Conservation (phyloP, 1,140 invertebrate species). For the Reticulitermes speratus region DNA sequence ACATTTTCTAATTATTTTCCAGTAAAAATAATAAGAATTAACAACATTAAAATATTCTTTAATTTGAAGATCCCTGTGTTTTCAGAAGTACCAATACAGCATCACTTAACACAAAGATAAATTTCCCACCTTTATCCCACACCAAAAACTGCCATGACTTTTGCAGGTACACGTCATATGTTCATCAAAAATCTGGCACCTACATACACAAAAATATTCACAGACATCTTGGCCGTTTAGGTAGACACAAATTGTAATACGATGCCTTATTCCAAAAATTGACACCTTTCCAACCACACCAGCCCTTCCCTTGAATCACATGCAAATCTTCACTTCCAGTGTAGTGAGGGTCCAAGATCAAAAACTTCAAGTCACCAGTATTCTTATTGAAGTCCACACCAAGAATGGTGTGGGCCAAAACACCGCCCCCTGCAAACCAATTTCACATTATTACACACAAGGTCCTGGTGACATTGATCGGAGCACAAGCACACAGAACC, state of each 20-base stretch:
- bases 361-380: constrained; percentile 77
- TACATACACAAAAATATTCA: constrained; percentile 40
- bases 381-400: constrained; percentile 85
- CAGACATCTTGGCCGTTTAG: constrained; percentile 63
- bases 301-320: constrained; percentile 76
- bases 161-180: background rate
- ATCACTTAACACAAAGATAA: background rate
- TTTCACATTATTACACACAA: constrained; percentile 13
- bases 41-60: background rate
- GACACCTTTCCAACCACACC: constrained; percentile 90
- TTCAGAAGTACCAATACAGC: background rate
- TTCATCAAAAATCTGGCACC: background rate
- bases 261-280: constrained; percentile 90
- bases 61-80: background rate
- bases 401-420: constrained; percentile 95
- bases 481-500: too few species aligned
- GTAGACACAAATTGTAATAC: constrained; percentile 95
- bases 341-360: constrained; percentile 98
- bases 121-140: background rate
- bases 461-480: background rate
- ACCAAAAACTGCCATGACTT: background rate
- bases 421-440: constrained; percentile 79
- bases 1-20: too few species aligned
- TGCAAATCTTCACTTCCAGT: constrained; percentile 77
- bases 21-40: background rate